These are phyloP conservation scores for Colistium nudipinnis DNA, from an alignment of 2,113 vertebrate genomes.

Conservation along the genomic window DNA sequence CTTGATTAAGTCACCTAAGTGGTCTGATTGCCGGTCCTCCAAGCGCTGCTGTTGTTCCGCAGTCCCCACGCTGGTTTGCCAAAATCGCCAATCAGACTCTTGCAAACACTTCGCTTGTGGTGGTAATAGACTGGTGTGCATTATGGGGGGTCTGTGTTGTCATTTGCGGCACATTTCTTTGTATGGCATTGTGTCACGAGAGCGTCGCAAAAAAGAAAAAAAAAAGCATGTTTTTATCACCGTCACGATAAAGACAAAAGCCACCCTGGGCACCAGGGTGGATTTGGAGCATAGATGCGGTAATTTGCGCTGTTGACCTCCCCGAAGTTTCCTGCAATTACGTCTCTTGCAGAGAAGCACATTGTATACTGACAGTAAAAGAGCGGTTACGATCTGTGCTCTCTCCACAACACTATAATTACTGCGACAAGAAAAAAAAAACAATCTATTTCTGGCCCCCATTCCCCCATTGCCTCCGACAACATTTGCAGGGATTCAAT, in stretches of 20 bases:
- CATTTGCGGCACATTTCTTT: background rate
- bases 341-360: conserved; percentile 22
- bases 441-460: conserved; percentile 10
- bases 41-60: no score
- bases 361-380: conserved; percentile 53
- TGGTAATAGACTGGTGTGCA: no score
- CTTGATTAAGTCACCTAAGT: no score
- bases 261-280: background rate
- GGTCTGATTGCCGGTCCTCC: no score
- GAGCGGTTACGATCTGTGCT: conserved; percentile 36
- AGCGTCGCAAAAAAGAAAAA: background rate
- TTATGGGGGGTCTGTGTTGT: no score
- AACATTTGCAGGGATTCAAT: background rate
- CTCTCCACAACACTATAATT: conserved; percentile 58
- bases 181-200: background rate
- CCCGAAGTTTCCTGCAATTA: conserved; percentile 48
- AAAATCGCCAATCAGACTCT: no score
- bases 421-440: conserved; percentile 33
- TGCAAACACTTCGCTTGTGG: no score
- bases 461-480: conserved; percentile 32
- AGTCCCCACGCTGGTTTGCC: no score
- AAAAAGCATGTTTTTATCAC: background rate
- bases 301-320: conserved; percentile 41
- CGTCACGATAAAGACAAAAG: background rate
- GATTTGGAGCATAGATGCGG: conserved; percentile 11